Base-by-base conservation (phyloP, 1,140 invertebrate genomes). In the Drosophila prosaltans region DNA sequence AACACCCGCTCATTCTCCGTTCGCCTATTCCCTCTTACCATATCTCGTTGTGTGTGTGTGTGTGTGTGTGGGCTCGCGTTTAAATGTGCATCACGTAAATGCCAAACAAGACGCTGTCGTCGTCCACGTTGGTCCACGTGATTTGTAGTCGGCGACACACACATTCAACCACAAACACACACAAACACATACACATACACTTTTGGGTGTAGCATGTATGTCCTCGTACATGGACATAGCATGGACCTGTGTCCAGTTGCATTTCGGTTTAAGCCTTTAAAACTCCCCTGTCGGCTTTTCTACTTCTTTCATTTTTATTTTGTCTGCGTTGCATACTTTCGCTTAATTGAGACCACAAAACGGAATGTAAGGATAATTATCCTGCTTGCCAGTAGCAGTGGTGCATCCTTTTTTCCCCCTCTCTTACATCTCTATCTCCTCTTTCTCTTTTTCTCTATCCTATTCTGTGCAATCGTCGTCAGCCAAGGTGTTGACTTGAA, bases 61-160 rank as follows among this genome's bases (percentile, higher is more conserved):
- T 48, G 45, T 16, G 16, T 48, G 45, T 51, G 45, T 51, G 21
- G 81, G 82, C 75, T 77, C 81, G 74, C 71, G 71, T 85, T 85
- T 81, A 86, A 86, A 85, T 85, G 81, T 85, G 83, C 78, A 84
- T 81, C 81, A 85, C 82, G 81, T 85, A 85, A 85, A 81, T 86
- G 76, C 74, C 81, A 75, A 86, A 78, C 71, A 86, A 85, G 79
- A 86, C 72, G 78, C 74, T 85, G 58, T 77, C 68, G 62, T 30
- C 43, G 62, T 55, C 48, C 36, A 48, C 69, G 70, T 59, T 71
- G 67, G 68, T 74, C 55, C 65, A 48, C 69, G 82, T 72, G 78
- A 80, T 78, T 78, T 86, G 82, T 86, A 65, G 71, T 74, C 65
- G 36, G 39, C 55, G 45, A 55, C 71, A 73, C 63, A 67, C 65